Evolutionary conservation across 2,113 vertebrate species (phyloP), one percentile per base, ranked within the genome.

Genomic region (Hippoglossus stenolepis): DNA sequence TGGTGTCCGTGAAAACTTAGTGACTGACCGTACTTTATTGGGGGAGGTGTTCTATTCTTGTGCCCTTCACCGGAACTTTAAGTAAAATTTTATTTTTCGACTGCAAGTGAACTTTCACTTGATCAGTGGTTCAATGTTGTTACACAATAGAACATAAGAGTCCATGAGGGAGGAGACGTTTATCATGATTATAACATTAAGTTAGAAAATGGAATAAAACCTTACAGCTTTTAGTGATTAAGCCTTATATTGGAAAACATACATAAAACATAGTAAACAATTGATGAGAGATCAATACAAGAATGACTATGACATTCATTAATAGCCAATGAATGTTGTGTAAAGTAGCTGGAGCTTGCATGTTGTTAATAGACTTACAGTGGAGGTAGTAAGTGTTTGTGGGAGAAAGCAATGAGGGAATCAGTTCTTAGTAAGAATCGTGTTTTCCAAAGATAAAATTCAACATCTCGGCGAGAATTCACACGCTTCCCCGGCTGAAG

Each of bases 281-380:
- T 45, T 31, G 6, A 70, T 72, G 53, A 24, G 53, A 23, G n/a
- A 87, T 88, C 72, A 77, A 73, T 74, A 43, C 8, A 63, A 43
- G 45, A 73, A 35, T 20, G 75, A 13, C 35, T 38, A 38, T 38
- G 10, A 9, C 35, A 38, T 38, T 10, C 47, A 71, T 87, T 87
- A 70, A 73, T 62, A 77, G 70, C 73, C 26, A n/a, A 21, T 70
- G 15, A 49, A 17, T 5, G 45, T 6, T 43, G 31, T 6, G 31
- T 31, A 1, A 31, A 31, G 31, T 7, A 31, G 51, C 51, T 38
- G 43, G 62, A 71, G 53, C 82, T 89, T 85, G 90, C 74, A 77
- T 51, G 47, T 28, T 77, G 73, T 80, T 90, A 87, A 87, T 70
- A 38, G n/a, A 28, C 12, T 24, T 28, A 13, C 15, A 28, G 9